Evolutionary conservation across 2,797 vertebrate species (phyloP).

Genomic region (Darevskia nairensis): DNA sequence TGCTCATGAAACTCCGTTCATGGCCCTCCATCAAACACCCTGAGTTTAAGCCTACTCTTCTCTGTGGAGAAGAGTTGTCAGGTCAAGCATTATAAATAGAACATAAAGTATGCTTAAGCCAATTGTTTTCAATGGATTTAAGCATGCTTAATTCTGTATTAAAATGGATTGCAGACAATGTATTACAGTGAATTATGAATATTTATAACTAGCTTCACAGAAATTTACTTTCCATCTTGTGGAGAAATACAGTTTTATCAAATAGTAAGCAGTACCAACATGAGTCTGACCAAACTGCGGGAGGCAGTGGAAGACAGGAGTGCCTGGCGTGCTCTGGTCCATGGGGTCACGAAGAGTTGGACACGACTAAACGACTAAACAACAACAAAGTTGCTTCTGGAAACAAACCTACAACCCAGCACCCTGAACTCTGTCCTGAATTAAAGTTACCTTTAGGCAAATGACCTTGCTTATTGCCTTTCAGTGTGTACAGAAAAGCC

Average conservation of each 20-base stretch:
- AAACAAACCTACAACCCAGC: background rate
- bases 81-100: background rate
- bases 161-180: background rate
- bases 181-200: background rate
- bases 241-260: background rate
- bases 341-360: no score
- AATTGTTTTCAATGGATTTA: constrained; percentile 10
- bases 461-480: background rate
- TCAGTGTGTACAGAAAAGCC: background rate
- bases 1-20: background rate
- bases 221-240: background rate
- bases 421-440: background rate
- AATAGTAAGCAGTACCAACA: no score
- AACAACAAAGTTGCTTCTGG: background rate
- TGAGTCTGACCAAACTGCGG: no score
- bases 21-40: background rate
- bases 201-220: constrained; percentile 13
- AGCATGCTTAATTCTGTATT: background rate
- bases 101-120: background rate
- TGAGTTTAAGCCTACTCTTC: background rate
- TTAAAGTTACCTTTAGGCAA: background rate
- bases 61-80: background rate
- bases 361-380: no score
- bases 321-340: no score
- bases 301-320: no score